Evolutionary conservation across 2,888 invertebrate species (phyloP).

Genomic region (Podabrus alpinus): DNA sequence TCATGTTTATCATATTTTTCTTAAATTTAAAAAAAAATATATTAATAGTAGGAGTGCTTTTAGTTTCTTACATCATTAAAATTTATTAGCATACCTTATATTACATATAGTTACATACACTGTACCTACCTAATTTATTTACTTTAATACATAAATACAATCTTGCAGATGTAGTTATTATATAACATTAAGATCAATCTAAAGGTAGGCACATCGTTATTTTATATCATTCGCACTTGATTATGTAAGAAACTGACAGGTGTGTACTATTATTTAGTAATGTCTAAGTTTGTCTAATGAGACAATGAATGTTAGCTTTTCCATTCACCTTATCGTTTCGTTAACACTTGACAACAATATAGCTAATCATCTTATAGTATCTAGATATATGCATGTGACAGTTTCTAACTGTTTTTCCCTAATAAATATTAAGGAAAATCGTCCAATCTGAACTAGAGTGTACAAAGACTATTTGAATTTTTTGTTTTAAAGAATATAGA

Average conservation of each 20-base stretch:
- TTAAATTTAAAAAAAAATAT: neutral
- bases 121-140: neutral
- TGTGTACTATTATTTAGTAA: neutral
- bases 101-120: neutral
- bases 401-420: neutral
- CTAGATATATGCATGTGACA: neutral
- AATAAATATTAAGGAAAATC: neutral
- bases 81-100: neutral
- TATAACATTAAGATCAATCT: conserved; percentile 1
- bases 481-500: too few relatives aligned
- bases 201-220: neutral
- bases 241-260: neutral
- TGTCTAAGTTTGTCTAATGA: neutral
- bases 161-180: neutral
- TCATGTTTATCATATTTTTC: neutral
- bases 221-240: neutral
- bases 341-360: neutral
- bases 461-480: too few relatives aligned
- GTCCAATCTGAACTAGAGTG: neutral
- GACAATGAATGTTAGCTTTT: neutral
- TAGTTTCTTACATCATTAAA: neutral
- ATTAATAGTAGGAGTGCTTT: neutral
- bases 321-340: neutral
- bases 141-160: neutral
- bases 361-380: neutral